Conservation (phyloP, 1,140 invertebrate species). For the Coenobita brevimanus region DNA sequence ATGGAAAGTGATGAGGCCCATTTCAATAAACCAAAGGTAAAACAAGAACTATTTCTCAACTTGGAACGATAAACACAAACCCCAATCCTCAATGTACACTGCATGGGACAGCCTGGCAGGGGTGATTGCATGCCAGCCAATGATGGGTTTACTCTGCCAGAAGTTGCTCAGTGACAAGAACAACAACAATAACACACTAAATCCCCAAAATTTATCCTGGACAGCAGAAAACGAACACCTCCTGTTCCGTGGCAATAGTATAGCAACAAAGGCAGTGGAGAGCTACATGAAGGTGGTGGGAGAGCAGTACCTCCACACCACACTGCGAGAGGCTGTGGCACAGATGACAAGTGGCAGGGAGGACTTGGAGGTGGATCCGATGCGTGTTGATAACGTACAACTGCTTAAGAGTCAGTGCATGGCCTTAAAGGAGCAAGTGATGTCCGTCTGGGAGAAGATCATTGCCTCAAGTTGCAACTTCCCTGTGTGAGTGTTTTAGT, state of each 20-base stretch:
- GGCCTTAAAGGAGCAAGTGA: slow-evolving; percentile 86
- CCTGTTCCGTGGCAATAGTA: slow-evolving; percentile 88
- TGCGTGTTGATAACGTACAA: slow-evolving; percentile 81
- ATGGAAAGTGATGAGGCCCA: too few relatives aligned
- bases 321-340: slow-evolving; percentile 84
- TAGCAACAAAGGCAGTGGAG: slow-evolving; percentile 98
- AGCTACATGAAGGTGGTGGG: slow-evolving; percentile 95
- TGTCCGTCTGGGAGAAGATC: slow-evolving; percentile 90
- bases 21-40: too few relatives aligned
- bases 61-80: too few relatives aligned
- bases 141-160: too few relatives aligned
- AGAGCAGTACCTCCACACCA: slow-evolving; percentile 92
- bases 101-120: too few relatives aligned
- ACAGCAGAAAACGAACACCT: slow-evolving; percentile 65
- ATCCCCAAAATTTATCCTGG: too few relatives aligned
- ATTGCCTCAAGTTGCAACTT: slow-evolving; percentile 86
- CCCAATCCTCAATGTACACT: too few relatives aligned
- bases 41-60: too few relatives aligned
- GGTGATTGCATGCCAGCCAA: too few relatives aligned
- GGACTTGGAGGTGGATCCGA: slow-evolving; percentile 86
- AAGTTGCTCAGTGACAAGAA: too few relatives aligned
- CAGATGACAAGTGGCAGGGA: slow-evolving; percentile 80
- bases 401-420: slow-evolving; percentile 86
- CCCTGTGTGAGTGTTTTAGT: slow-evolving; percentile 75
- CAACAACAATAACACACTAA: too few relatives aligned